phyloP scores from a whole-genome alignment of 2,888 invertebrate species.

The Thyatira batis region DNA sequence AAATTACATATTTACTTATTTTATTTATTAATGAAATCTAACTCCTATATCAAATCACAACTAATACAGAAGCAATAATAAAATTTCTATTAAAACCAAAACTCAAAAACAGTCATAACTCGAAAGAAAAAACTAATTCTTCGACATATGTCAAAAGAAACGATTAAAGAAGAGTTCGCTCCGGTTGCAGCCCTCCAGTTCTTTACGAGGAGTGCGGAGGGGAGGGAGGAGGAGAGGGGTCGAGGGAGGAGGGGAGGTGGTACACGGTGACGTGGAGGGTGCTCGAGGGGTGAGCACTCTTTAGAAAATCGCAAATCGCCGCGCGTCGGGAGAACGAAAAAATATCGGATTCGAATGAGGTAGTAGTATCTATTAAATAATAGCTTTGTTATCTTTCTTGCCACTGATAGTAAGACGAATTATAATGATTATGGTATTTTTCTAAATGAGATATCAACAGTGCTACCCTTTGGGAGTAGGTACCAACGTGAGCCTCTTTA shows the following conservation, averaged over 20 bases:
- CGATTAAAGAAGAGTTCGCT: constrained; percentile 42
- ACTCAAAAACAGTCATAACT: too few species aligned
- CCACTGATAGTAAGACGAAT: too few species aligned
- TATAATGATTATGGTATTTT: too few species aligned
- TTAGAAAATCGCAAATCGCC: constrained; percentile 59
- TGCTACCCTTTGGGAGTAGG: too few species aligned
- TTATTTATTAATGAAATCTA: too few species aligned
- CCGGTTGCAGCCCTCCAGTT: constrained; percentile 13
- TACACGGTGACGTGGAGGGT: constrained; percentile 61
- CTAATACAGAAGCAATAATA: too few species aligned
- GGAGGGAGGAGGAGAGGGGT: not conserved
- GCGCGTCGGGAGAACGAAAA: constrained; percentile 25
- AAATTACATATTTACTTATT: too few species aligned
- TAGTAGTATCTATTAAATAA: not conserved
- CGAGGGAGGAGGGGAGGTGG: constrained; percentile 17
- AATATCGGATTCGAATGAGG: constrained; percentile 18
- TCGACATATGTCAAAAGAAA: constrained; percentile 21
- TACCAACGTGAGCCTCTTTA: too few species aligned
- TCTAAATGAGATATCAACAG: too few species aligned
- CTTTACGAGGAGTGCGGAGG: not conserved
- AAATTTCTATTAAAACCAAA: too few species aligned
- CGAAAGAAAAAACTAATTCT: constrained; percentile 25
- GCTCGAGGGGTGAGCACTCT: constrained; percentile 63
- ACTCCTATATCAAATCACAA: too few species aligned
- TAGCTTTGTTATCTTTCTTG: not conserved